Conservation (phyloP, 2,113 vertebrate species). For the Microtus ochrogaster region DNA sequence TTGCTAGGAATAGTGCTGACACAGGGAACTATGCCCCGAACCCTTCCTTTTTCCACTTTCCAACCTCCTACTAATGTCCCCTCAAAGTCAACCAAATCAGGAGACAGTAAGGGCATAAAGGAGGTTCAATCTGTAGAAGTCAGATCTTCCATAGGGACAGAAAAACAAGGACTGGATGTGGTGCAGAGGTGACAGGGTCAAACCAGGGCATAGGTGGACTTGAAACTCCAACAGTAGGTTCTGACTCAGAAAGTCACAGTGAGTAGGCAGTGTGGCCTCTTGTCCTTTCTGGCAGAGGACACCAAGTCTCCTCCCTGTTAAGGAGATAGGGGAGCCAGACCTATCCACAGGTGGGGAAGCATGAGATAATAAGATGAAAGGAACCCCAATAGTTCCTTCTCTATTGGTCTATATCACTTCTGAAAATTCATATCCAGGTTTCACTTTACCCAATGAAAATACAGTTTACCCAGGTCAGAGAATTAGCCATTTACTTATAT, state of each 20-base stretch:
- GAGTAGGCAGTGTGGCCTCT: background rate
- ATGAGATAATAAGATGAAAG: background rate
- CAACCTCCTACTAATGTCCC: background rate
- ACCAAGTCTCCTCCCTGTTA: background rate
- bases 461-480: background rate
- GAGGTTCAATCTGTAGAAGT: background rate
- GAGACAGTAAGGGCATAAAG: background rate
- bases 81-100: background rate
- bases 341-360: background rate
- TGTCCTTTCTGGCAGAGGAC: background rate
- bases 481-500: background rate
- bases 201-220: background rate
- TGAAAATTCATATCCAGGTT: background rate
- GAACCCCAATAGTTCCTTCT: background rate
- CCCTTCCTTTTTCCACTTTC: background rate
- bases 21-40: background rate
- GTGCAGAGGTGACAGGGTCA: background rate
- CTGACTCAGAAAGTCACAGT: background rate
- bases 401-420: background rate
- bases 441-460: background rate
- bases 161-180: background rate
- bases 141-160: background rate
- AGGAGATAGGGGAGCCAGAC: background rate
- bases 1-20: background rate
- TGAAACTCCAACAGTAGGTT: background rate